These are phyloP conservation scores for Hucho hucho DNA, from an alignment of 2,113 vertebrate species.

Conservation along the genomic window DNA sequence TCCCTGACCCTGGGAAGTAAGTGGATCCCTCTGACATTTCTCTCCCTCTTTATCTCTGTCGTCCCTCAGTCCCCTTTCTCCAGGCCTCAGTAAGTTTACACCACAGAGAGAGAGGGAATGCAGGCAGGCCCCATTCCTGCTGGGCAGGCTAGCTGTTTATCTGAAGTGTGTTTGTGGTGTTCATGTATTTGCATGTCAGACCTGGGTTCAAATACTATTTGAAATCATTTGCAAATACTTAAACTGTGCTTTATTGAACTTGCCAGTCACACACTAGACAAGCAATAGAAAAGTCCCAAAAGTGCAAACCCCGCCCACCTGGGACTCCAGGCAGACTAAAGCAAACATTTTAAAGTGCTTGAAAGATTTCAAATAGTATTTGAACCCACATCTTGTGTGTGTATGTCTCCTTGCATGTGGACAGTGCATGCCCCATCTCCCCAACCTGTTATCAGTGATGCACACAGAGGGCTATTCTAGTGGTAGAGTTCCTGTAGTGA, in stretches of 20 bases:
- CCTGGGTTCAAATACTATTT: no score
- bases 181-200: slow-evolving; percentile 1
- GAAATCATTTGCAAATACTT: no score
- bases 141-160: slow-evolving; percentile 34
- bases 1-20: slow-evolving; percentile 98
- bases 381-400: not conserved
- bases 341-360: no score
- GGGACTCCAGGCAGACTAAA: no score
- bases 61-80: not conserved
- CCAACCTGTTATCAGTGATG: not conserved
- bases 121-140: slow-evolving; percentile 25
- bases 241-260: no score
- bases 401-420: not conserved
- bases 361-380: not conserved
- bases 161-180: slow-evolving; percentile 8
- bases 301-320: no score
- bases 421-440: not conserved
- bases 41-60: slow-evolving; percentile 42
- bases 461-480: not conserved
- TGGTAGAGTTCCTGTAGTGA: not conserved
- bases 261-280: no score
- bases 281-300: no score
- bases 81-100: slow-evolving; percentile 35
- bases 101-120: slow-evolving; percentile 23
- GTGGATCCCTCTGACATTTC: slow-evolving; percentile 67